These are phyloP conservation scores for Balanococcus diminutus DNA, from an alignment of 2,888 invertebrate genomes.

Conservation along the genomic window DNA sequence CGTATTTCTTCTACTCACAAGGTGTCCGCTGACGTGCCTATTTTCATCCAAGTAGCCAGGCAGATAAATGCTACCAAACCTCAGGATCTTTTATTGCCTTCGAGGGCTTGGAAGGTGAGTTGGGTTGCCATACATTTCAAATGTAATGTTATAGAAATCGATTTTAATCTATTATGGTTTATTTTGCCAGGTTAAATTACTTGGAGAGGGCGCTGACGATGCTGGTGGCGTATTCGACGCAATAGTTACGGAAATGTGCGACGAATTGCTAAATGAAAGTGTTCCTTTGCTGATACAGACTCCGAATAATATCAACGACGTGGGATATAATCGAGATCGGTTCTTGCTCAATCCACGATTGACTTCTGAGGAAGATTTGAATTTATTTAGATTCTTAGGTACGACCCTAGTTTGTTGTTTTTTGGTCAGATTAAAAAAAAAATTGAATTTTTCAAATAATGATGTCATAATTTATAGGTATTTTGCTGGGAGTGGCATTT, in stretches of 20 bases:
- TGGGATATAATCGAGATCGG: slow-evolving; percentile 69
- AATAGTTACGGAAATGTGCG: slow-evolving; percentile 72
- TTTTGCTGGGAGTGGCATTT: slow-evolving; percentile 70
- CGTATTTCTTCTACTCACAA: slow-evolving; percentile 65
- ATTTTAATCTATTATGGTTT: too few relatives aligned
- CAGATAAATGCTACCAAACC: slow-evolving; percentile 69
- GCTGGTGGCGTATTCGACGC: slow-evolving; percentile 75
- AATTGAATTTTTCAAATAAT: neutral
- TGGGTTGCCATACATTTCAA: too few relatives aligned
- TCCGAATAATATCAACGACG: slow-evolving; percentile 69
- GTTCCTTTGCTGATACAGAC: slow-evolving; percentile 69
- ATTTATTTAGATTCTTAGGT: slow-evolving; percentile 70
- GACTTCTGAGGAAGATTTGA: slow-evolving; percentile 65
- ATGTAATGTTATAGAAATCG: too few relatives aligned
- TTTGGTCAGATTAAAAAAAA: neutral
- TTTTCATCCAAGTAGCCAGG: slow-evolving; percentile 69
- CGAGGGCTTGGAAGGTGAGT: slow-evolving; percentile 69
- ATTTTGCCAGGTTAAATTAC: slow-evolving; percentile 64
- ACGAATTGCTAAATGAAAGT: slow-evolving; percentile 67
- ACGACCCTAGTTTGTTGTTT: too few relatives aligned
- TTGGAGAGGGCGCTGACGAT: slow-evolving; percentile 73
- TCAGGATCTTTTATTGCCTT: slow-evolving; percentile 67
- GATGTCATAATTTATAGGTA: slow-evolving; percentile 61
- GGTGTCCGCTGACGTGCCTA: slow-evolving; percentile 64
- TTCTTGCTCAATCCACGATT: slow-evolving; percentile 69